Evolutionary conservation across 2,113 vertebrate species (phyloP), one percentile per base, ranked within the genome.

Genomic region (Datnioides undecimradiatus): DNA sequence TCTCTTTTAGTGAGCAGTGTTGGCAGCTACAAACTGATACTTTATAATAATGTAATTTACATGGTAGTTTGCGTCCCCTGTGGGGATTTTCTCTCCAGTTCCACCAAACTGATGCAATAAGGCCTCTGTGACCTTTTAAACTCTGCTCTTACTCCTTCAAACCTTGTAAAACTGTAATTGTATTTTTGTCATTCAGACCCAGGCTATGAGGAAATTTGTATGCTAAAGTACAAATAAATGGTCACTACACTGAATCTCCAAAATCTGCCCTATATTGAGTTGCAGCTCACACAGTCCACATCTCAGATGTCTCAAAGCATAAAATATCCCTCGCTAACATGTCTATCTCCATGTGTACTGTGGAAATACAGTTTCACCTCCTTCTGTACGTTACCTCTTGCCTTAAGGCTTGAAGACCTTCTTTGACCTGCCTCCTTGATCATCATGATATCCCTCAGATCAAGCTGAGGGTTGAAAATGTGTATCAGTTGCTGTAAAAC

Each of bases 111-210:
- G 34, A 40, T 75, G 45, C 27, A 76, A 68, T 48, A 38, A 57
- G 12, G 41, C 62, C n/a, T 41, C 7, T 1, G 62, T 84, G 73
- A 80, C 69, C 73, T 85, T 79, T 76, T 62, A 63, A 77, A 85
- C 31, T 7, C n/a, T 5, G 9, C 19, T 82, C 43, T 68, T 27
- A 66, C 34, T 46, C 23, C 68, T 54, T 73, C 27, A 83, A 41
- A 72, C 54, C 69, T 55, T 36, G 34, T 76, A 66, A 73, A 66
- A 40, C 64, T 48, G 64, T 40, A 59, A 73, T 63, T 79, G 77
- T 69, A 45, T 68, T 79, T 57, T 48, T 69, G 34, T 75, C 60
- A 75, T 85, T 82, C 57, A 41, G 8, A 54, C 16, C 40, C 10
- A 45, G 14, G 41, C 67, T 60, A 41, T 13, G 27, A 40, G 17